These are phyloP conservation scores for Lycaon pictus DNA, from an alignment of 2,113 vertebrate species.

Conservation along the genomic window DNA sequence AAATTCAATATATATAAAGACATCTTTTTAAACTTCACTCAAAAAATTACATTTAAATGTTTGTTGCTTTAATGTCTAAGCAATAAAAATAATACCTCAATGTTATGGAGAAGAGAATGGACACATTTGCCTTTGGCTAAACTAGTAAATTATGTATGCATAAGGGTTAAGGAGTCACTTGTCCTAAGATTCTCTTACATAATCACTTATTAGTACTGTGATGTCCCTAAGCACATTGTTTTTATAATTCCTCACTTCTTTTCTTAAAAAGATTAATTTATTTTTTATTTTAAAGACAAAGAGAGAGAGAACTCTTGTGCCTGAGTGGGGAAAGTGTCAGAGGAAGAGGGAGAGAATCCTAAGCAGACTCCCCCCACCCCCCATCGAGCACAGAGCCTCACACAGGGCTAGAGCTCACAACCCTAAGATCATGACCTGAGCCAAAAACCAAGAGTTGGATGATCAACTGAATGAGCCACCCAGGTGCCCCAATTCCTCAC, in stretches of 20 bases:
- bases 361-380: too few species aligned
- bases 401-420: too few species aligned
- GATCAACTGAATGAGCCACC: not conserved
- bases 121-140: not conserved
- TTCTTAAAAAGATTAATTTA: not conserved
- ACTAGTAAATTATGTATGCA: not conserved
- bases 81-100: not conserved
- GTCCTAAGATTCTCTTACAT: not conserved
- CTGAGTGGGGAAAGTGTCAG: too few species aligned
- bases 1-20: not conserved
- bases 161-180: not conserved
- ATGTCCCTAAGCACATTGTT: not conserved
- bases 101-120: not conserved
- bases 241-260: not conserved
- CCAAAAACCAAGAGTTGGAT: not conserved
- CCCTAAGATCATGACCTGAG: too few species aligned
- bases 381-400: too few species aligned
- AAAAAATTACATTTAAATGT: not conserved
- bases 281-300: too few species aligned
- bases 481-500: not conserved
- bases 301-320: too few species aligned
- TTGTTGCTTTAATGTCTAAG: conserved; percentile 4
- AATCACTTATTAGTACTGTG: not conserved
- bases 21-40: not conserved
- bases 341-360: too few species aligned